These are phyloP conservation scores for Drosophila melanica DNA, from an alignment of 1,140 invertebrate genomes.

Conservation along the genomic window DNA sequence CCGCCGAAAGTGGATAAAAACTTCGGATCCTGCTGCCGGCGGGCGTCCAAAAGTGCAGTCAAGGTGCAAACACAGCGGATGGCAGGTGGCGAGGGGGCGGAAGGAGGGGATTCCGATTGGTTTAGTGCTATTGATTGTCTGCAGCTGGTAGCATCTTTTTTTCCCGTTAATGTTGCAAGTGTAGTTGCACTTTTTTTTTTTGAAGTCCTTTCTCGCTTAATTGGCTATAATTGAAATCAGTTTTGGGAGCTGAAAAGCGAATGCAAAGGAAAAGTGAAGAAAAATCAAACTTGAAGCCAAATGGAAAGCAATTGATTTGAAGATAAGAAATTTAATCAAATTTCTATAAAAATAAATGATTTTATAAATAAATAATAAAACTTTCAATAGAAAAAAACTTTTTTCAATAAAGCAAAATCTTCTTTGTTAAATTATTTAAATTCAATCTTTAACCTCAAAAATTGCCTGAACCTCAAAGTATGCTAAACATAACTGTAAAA, in stretches of 20 bases:
- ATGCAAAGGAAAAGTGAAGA: neutral
- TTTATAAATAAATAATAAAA: too few species aligned
- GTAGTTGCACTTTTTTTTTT: conserved; percentile 33
- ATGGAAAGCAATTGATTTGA: conserved; percentile 1
- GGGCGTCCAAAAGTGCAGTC: conserved; percentile 25
- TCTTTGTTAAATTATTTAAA: too few species aligned
- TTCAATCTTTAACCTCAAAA: too few species aligned
- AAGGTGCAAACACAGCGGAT: conserved; percentile 20
- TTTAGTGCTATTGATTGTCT: conserved; percentile 35
- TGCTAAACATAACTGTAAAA: neutral
- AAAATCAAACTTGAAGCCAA: neutral
- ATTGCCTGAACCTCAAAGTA: neutral
- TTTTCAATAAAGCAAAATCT: too few species aligned
- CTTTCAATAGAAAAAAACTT: too few species aligned
- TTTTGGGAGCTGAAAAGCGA: neutral
- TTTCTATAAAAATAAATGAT: too few species aligned
- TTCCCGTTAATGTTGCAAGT: conserved; percentile 37
- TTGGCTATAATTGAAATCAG: conserved; percentile 73
- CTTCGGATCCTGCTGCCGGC: conserved; percentile 21
- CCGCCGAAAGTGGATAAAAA: conserved; percentile 51
- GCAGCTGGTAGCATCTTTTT: conserved; percentile 25
- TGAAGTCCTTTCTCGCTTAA: conserved; percentile 60
- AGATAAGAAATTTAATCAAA: neutral
- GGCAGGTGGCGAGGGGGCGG: neutral
- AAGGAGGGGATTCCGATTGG: neutral